These are phyloP conservation scores for Protosalanx chinensis DNA, from an alignment of 2,797 vertebrate species.

Conservation along the genomic window DNA sequence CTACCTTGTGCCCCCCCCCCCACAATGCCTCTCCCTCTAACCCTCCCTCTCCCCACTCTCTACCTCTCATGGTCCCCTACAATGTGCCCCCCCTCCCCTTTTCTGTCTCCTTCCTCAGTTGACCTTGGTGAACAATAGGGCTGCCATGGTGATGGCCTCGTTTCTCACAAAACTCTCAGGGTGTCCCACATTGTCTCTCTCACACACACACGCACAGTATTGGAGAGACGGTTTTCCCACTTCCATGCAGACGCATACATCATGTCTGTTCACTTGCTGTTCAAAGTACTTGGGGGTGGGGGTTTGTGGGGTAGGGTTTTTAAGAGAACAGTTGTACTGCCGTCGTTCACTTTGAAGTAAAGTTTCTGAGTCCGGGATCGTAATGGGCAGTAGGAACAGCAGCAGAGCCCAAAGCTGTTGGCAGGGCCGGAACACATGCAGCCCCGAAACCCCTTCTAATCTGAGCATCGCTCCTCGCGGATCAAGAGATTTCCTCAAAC, in stretches of 20 bases:
- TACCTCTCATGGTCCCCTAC: not conserved
- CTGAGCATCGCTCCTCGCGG: not conserved
- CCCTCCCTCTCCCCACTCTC: not conserved
- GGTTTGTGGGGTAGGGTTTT: not conserved
- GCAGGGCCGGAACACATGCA: not conserved
- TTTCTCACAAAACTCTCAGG: constrained; percentile 48
- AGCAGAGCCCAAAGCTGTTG: not conserved
- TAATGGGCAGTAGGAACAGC: constrained; percentile 2
- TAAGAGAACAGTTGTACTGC: not conserved
- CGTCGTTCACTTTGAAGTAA: not conserved
- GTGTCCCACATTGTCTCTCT: constrained; percentile 6
- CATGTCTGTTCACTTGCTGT: not conserved
- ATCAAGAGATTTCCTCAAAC: not conserved
- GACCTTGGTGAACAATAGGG: constrained; percentile 49
- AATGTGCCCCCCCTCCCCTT: not conserved
- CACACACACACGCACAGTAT: constrained; percentile 11
- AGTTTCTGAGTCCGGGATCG: not conserved
- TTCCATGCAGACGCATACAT: not conserved
- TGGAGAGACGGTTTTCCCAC: not conserved
- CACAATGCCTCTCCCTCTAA: constrained; percentile 9
- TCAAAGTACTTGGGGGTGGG: too few relatives aligned
- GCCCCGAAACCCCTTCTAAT: not conserved
- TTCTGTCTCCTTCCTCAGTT: not conserved
- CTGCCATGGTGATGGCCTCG: constrained; percentile 58
- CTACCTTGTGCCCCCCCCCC: too few relatives aligned